phyloP scores from a whole-genome alignment of 2,888 invertebrate genomes.

The Zaprionus bogoriensis region DNA sequence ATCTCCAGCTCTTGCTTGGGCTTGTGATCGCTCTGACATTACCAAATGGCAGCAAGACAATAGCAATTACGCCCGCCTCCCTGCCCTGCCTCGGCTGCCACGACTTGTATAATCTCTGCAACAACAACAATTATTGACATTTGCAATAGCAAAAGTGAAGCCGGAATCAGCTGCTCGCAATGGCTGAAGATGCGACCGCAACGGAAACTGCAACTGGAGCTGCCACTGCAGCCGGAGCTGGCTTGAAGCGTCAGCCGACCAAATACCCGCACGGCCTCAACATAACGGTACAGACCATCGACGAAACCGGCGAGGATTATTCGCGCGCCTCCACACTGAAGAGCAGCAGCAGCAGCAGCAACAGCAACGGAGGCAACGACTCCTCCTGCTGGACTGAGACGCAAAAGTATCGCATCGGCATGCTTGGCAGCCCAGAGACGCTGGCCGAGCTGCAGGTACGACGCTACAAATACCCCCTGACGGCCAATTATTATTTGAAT shows the following conservation, averaged over 20 bases:
- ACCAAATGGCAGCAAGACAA: slow-evolving; percentile 63
- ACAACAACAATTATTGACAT: slow-evolving; percentile 47
- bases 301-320: slow-evolving; percentile 49
- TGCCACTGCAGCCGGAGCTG: slow-evolving; percentile 7
- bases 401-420: slow-evolving; percentile 74
- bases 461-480: slow-evolving; percentile 78
- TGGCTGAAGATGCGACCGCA: slow-evolving; percentile 22
- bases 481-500: slow-evolving; percentile 77
- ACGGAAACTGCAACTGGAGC: not conserved
- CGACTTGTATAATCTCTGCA: slow-evolving; percentile 51
- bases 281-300: slow-evolving; percentile 73
- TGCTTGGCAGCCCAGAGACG: slow-evolving; percentile 74
- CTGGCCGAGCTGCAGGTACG: slow-evolving; percentile 79
- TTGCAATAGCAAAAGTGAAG: slow-evolving; percentile 19
- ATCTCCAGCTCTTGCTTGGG: slow-evolving; percentile 25
- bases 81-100: not conserved
- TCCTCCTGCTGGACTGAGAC: slow-evolving; percentile 52
- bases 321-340: slow-evolving; percentile 64
- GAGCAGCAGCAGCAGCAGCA: slow-evolving; percentile 49
- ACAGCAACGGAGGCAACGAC: slow-evolving; percentile 17
- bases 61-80: slow-evolving; percentile 57
- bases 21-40: slow-evolving; percentile 59
- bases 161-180: slow-evolving; percentile 29
- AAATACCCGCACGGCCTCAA: slow-evolving; percentile 79
- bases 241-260: slow-evolving; percentile 73